phyloP scores from a whole-genome alignment of 1,140 invertebrate genomes.

The Gryllus bimaculatus region DNA sequence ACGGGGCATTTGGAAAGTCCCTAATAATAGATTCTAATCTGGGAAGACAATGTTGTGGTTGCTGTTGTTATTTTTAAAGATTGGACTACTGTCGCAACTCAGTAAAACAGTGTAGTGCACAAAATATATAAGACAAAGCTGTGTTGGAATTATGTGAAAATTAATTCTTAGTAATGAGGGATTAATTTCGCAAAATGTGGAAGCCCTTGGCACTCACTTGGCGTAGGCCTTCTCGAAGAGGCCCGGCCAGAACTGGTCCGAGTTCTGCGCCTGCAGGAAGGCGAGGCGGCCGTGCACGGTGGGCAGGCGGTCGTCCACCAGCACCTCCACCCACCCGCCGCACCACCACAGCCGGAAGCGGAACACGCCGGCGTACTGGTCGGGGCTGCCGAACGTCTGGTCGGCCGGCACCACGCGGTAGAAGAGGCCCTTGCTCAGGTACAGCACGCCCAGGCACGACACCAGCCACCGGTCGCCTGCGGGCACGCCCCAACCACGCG shows the following conservation, averaged over 20 bases:
- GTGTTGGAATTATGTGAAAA: too few species aligned
- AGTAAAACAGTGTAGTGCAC: too few species aligned
- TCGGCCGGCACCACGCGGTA: constrained; percentile 91
- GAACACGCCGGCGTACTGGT: constrained; percentile 69
- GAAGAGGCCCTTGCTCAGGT: constrained; percentile 80
- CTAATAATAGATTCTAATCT: too few species aligned
- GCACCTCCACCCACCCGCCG: constrained; percentile 89
- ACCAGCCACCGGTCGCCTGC: constrained; percentile 84
- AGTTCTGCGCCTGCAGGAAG: constrained; percentile 81
- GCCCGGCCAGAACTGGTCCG: constrained; percentile 89
- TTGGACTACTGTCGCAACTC: too few species aligned
- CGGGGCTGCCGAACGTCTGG: constrained; percentile 62
- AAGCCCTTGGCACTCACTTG: constrained; percentile 67
- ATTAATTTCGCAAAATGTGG: too few species aligned
- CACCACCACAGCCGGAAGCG: constrained; percentile 93
- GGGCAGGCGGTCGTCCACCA: constrained; percentile 91
- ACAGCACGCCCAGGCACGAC: constrained; percentile 76
- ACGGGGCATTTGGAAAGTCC: too few species aligned
- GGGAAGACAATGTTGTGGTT: too few species aligned
- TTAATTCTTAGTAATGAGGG: too few species aligned
- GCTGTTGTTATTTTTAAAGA: too few species aligned
- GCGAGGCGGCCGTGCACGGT: constrained; percentile 84
- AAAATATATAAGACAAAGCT: too few species aligned
- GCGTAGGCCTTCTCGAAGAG: constrained; percentile 97
- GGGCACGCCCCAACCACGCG: not conserved